Evolutionary conservation across 2,113 vertebrate species (phyloP), one percentile per base, ranked within the genome.

Genomic region (Paradisaea rubra): DNA sequence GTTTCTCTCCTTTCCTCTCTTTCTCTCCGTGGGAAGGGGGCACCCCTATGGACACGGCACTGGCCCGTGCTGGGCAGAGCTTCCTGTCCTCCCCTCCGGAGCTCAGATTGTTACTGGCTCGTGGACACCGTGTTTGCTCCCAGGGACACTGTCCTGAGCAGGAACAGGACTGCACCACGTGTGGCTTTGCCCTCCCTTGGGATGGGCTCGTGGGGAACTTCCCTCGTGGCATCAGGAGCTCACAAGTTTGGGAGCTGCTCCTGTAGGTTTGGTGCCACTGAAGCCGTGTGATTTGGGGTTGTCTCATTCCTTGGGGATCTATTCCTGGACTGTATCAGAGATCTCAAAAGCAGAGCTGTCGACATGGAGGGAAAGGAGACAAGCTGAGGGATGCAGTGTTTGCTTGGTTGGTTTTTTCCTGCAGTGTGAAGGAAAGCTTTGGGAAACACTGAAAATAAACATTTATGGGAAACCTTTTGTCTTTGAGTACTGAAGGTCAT

Each of bases 1-100:
- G 2, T 92, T 56, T 95, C 96, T 95, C 89, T 97, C 74, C 91
- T 94, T 94, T 94, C 84, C 70, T 96, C 89, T 96, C 83, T 96
- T 71, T 89, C 86, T 94, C 61, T 94, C 66, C 33, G 2, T 81
- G 85, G 87, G 77, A 88, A 16, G 22, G 47, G 44, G 59, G 31
- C n/a, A n/a, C 50, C 66, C 39, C 52, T 88, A 42, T 1, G 17
- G 64, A 28, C 65, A 35, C 0, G 0, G 35, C 65, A 33, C 5
- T 66, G 61, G 37, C 47, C 80, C 0, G 0, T 90, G 41, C 81
- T 92, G 76, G 76, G 15, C 69, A 66, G 76, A 86, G 80, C 72
- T 80, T 61, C 63, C 90, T 71, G 74, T 69, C 68, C 64, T 90
- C 28, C 41, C 49, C 21, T 54, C 13, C 1, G 68, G 79, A 86